Conservation (phyloP, 2,113 vertebrate genomes). For the Tachysurus fulvidraco region DNA sequence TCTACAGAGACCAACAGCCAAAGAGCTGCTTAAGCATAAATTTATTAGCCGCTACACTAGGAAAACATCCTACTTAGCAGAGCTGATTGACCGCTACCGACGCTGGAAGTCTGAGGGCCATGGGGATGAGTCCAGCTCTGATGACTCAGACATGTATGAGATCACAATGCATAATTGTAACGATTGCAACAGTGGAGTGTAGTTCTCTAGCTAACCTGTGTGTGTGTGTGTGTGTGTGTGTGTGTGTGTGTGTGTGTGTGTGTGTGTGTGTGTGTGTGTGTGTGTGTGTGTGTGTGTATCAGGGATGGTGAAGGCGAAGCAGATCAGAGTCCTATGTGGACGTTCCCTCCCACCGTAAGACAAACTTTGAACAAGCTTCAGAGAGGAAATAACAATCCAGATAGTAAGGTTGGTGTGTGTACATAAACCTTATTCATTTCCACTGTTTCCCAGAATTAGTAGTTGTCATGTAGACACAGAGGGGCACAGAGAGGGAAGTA, state of each 20-base stretch:
- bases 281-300: slow-evolving; percentile 10
- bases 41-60: slow-evolving; percentile 98
- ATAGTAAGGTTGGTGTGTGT: slow-evolving; percentile 74
- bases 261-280: not conserved
- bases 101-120: slow-evolving; percentile 97
- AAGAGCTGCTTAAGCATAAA: slow-evolving; percentile 96
- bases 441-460: not conserved
- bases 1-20: slow-evolving; percentile 90
- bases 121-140: slow-evolving; percentile 92
- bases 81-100: slow-evolving; percentile 91
- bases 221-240: not conserved
- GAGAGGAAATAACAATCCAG: slow-evolving; percentile 80
- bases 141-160: slow-evolving; percentile 91
- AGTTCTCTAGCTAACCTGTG: not conserved
- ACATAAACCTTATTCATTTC: not conserved
- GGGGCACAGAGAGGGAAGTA: not conserved
- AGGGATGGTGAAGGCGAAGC: slow-evolving; percentile 87
- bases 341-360: slow-evolving; percentile 92
- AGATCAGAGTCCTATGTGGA: slow-evolving; percentile 89
- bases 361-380: slow-evolving; percentile 87
- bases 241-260: not conserved
- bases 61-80: slow-evolving; percentile 95
- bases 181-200: not conserved
- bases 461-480: not conserved
- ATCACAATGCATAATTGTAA: rapidly evolving